phyloP scores from a whole-genome alignment of 2,113 vertebrate genomes.

The Raphicerus campestris region DNA sequence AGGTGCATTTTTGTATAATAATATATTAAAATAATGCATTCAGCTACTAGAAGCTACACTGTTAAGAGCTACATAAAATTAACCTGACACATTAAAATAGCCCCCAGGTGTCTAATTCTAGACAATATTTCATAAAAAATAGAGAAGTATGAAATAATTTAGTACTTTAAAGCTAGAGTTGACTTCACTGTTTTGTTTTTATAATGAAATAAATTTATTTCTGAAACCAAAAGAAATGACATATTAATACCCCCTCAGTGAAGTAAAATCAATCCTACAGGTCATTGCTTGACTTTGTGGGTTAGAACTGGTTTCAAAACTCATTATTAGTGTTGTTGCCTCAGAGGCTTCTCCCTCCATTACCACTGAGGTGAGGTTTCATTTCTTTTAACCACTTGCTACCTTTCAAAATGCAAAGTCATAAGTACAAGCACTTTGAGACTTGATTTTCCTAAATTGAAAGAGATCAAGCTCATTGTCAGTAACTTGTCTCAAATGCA shows the following conservation, averaged over 20 bases:
- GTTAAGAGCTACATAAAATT: constrained; percentile 22
- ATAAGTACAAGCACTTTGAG: constrained; percentile 55
- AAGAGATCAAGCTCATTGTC: constrained; percentile 31
- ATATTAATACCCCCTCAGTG: constrained; percentile 63
- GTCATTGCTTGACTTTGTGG: constrained; percentile 64
- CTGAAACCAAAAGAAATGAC: constrained; percentile 33
- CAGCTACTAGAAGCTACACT: neutral
- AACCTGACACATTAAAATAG: neutral
- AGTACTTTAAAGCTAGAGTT: constrained; percentile 34
- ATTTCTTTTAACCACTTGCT: constrained; percentile 56
- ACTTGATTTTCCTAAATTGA: constrained; percentile 44
- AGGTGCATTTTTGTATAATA: neutral
- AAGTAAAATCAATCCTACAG: constrained; percentile 75
- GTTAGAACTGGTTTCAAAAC: constrained; percentile 77
- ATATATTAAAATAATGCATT: neutral
- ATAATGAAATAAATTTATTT: constrained; percentile 37
- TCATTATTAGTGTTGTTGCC: constrained; percentile 69
- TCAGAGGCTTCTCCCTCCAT: constrained; percentile 56
- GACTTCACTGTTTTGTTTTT: constrained; percentile 58
- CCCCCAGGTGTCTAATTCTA: neutral
- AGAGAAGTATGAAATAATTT: constrained; percentile 12
- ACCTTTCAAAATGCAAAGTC: constrained; percentile 58
- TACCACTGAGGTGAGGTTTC: constrained; percentile 63
- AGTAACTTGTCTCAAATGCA: constrained; percentile 34
- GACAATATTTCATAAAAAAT: constrained; percentile 25